These are phyloP conservation scores for Cryptoblepharus egeriae DNA, from an alignment of 2,797 vertebrate genomes.

Conservation along the genomic window DNA sequence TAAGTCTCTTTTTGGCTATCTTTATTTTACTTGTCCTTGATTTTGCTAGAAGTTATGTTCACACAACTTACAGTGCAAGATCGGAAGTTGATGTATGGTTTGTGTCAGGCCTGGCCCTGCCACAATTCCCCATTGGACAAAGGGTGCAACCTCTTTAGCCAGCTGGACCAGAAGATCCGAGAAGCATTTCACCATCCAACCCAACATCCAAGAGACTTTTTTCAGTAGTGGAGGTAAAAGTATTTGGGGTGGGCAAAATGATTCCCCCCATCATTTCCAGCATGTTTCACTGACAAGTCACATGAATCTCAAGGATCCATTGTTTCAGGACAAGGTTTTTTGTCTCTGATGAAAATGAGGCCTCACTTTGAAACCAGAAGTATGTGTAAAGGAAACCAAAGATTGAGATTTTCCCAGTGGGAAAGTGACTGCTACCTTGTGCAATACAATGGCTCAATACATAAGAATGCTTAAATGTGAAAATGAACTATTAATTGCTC, in stretches of 20 bases:
- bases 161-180: neutral
- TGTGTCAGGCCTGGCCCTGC: neutral
- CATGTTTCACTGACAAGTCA: neutral
- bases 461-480: neutral
- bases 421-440: neutral
- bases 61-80: neutral
- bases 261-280: neutral
- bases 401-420: neutral
- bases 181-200: neutral
- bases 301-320: neutral
- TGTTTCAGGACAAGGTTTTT: neutral
- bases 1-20: neutral
- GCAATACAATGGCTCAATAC: neutral
- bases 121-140: neutral
- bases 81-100: neutral
- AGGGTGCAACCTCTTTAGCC: neutral
- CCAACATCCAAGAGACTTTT: neutral
- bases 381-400: neutral
- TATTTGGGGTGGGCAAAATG: neutral
- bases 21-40: slow-evolving; percentile 8
- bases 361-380: neutral
- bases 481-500: neutral
- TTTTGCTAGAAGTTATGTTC: neutral
- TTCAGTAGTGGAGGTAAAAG: too few species aligned
- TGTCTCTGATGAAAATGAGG: neutral